A percentile compares a stretch with the other conserved stretches of the same genome.
phyloP scores from a whole-genome alignment of 35 echinoderm and acorn worm species.

The Anneissia japonica region DNA sequence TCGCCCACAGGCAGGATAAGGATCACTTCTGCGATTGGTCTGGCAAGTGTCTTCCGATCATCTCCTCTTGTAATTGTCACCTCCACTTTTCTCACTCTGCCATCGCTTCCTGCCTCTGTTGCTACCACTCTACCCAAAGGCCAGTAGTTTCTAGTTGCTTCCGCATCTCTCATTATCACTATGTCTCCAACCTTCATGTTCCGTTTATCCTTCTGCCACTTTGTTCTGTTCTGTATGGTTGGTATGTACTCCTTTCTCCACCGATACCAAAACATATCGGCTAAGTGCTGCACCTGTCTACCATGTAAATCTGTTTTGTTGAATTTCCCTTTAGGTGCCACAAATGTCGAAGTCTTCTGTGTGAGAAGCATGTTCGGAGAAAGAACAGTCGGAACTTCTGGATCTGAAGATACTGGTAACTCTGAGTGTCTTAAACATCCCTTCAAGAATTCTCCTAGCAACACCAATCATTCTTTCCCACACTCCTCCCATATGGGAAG shows the following conservation, averaged over 20 bases:
- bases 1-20: too few species aligned
- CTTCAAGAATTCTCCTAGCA: neutral
- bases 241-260: constrained; percentile 46
- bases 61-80: constrained; percentile 14
- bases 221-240: constrained; percentile 22
- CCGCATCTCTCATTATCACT: constrained; percentile 26
- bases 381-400: constrained; percentile 35
- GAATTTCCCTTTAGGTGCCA: constrained; percentile 32
- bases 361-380: constrained; percentile 53
- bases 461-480: constrained; percentile 19
- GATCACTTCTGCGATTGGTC: too few species aligned
- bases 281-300: constrained; percentile 42
- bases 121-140: constrained; percentile 24
- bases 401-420: constrained; percentile 13
- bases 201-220: constrained; percentile 29
- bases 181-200: constrained; percentile 32
- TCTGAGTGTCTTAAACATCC: neutral
- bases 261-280: constrained; percentile 56
- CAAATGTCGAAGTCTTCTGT: constrained; percentile 33
- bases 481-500: constrained; percentile 11
- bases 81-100: constrained; percentile 20
- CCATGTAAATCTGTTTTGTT: constrained; percentile 39
- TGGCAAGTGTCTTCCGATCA: too few species aligned
- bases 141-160: constrained; percentile 24
- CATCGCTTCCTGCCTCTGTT: constrained; percentile 4